Conservation (phyloP, 2,888 invertebrate genomes). For the Rhorus exstirpatorius region DNA sequence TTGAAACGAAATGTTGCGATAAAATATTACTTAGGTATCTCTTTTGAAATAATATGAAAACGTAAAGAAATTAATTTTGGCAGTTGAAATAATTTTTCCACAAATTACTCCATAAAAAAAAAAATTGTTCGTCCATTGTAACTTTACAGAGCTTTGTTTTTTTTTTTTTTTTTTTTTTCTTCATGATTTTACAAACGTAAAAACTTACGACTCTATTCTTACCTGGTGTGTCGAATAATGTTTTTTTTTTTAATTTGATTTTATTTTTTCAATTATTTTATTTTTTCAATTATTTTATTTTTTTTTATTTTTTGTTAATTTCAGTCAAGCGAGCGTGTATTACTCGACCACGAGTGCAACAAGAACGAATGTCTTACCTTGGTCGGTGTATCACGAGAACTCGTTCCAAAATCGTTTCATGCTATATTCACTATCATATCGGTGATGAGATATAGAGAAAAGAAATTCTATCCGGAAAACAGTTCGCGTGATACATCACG, state of each 20-base stretch:
- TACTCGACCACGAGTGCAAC: conserved; percentile 32
- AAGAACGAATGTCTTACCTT: conserved; percentile 61
- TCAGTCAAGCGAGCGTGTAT: conserved; percentile 12
- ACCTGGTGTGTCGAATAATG: conserved; percentile 53
- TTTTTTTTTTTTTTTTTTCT: background rate
- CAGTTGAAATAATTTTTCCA: background rate
- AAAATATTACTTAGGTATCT: too few relatives aligned
- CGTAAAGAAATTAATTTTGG: too few relatives aligned
- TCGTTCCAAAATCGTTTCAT: conserved; percentile 64
- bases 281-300: too few relatives aligned
- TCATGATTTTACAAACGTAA: background rate
- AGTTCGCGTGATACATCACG: conserved; percentile 3
- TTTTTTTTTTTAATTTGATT: background rate
- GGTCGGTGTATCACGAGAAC: conserved; percentile 56
- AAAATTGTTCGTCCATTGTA: background rate
- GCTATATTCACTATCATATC: conserved; percentile 54
- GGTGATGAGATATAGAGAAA: conserved; percentile 12
- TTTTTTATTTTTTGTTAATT: conserved; percentile 24
- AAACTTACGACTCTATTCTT: conserved; percentile 43
- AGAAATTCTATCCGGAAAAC: conserved; percentile 3
- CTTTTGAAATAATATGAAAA: too few relatives aligned
- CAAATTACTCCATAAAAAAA: too few relatives aligned
- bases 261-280: too few relatives aligned
- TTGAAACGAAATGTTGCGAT: too few relatives aligned
- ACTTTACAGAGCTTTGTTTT: background rate